These are phyloP conservation scores for Micrasema longulum DNA, from an alignment of 1,140 invertebrate species.

Conservation along the genomic window DNA sequence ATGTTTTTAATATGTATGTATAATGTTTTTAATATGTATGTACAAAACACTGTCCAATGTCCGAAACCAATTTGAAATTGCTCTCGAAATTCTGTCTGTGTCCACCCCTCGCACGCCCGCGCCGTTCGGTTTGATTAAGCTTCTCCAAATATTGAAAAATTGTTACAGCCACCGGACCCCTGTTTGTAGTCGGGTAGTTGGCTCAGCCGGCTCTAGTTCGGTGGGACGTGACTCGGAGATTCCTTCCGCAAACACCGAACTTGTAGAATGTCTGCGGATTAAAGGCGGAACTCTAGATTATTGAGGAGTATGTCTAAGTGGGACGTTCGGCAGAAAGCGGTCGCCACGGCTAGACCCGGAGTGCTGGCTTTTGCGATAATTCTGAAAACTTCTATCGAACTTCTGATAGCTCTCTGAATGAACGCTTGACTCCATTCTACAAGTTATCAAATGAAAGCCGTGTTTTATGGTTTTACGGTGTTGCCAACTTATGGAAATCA, in stretches of 20 bases:
- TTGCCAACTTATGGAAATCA: too few species aligned
- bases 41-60: too few species aligned
- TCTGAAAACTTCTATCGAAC: conserved; percentile 7
- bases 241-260: conserved; percentile 47
- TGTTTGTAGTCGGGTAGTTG: conserved; percentile 45
- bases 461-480: too few species aligned
- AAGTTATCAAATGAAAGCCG: too few species aligned
- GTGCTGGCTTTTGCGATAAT: conserved; percentile 1
- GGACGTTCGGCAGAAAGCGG: conserved; percentile 23
- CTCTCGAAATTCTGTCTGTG: conserved; percentile 12
- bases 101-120: conserved; percentile 29
- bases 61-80: too few species aligned
- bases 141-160: conserved; percentile 54
- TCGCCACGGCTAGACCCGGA: neutral
- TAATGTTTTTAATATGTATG: too few species aligned
- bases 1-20: too few species aligned
- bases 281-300: conserved; percentile 33
- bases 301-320: conserved; percentile 34
- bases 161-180: conserved; percentile 44
- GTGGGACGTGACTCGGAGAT: conserved; percentile 47
- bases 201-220: conserved; percentile 35
- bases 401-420: conserved; percentile 6
- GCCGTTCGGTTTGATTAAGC: conserved; percentile 49
- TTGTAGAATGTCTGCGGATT: conserved; percentile 36
- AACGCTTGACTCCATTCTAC: neutral